A percentile compares a stretch with the other conserved stretches of the same genome.
Conservation (phyloP, 2,113 vertebrate species). For the Mus musculus region GRCm39 chr12:12681501-12682000, state of each 20-base stretch:
- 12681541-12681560: background rate
- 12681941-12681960: background rate
- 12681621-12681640: background rate
- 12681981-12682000: slow-evolving; percentile 55
- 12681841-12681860: background rate
- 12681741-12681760: background rate
- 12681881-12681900: background rate
- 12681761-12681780: background rate
- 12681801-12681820: background rate
- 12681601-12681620: background rate
- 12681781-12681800: background rate
- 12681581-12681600: background rate
- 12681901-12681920: background rate
- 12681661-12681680: background rate
- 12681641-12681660: background rate
- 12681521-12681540: background rate
- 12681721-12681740: background rate
- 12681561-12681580: background rate
- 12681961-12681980: slow-evolving; percentile 58
- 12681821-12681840: background rate
- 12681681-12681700: accelerated
- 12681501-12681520: background rate
- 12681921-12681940: background rate
- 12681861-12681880: background rate
- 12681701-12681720: background rate